Conservation (phyloP, 2,888 invertebrate species). For the Cosmia pyralina region DNA sequence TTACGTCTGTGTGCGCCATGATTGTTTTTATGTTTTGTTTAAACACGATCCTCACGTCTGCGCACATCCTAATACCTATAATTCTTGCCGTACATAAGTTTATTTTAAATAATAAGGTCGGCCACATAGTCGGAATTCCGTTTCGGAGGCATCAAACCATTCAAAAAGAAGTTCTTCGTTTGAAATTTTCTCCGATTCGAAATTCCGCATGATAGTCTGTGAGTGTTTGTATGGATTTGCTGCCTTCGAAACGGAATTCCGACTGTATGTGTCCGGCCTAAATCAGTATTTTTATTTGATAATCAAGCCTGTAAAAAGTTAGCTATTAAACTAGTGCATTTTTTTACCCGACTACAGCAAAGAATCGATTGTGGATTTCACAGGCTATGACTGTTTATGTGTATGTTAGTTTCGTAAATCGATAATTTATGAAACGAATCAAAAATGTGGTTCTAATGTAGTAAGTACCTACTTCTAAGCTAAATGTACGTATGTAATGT, state of each 20-base stretch:
- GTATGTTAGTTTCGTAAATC: not conserved
- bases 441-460: not conserved
- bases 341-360: not conserved
- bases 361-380: constrained; percentile 1
- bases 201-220: too few relatives aligned
- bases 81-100: too few relatives aligned
- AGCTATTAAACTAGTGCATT: not conserved
- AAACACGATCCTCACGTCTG: not conserved
- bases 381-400: not conserved
- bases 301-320: not conserved
- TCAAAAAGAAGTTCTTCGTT: too few relatives aligned
- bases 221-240: too few relatives aligned
- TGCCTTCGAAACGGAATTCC: too few relatives aligned
- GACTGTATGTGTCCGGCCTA: too few relatives aligned
- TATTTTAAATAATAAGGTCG: too few relatives aligned
- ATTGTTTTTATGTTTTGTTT: not conserved
- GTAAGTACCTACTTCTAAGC: not conserved
- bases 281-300: constrained; percentile 3
- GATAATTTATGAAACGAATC: not conserved
- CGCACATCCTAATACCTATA: not conserved
- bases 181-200: too few relatives aligned
- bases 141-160: too few relatives aligned
- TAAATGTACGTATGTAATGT: too few relatives aligned
- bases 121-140: too few relatives aligned
- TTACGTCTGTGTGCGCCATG: not conserved